phyloP scores from a whole-genome alignment of 2,113 vertebrate genomes.

The Nanorana parkeri region DNA sequence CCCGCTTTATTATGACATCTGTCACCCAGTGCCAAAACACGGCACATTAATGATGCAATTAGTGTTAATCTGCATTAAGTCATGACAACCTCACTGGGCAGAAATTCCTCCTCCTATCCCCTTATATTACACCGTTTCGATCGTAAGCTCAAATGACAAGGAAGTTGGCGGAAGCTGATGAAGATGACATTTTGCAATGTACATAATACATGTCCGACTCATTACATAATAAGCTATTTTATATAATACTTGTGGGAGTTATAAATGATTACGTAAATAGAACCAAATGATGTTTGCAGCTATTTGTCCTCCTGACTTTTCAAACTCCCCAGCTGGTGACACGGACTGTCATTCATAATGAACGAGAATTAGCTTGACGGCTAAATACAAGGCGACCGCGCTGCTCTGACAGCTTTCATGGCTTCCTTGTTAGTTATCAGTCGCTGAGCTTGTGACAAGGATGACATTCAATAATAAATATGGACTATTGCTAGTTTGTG shows the following conservation, averaged over 20 bases:
- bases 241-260: conserved; percentile 1
- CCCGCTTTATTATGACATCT: conserved; percentile 53
- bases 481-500: not conserved
- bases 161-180: not conserved
- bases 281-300: not conserved
- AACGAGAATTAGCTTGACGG: conserved; percentile 7
- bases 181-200: not conserved
- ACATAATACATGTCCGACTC: not conserved
- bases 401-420: not conserved
- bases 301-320: conserved; percentile 29
- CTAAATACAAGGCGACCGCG: conserved; percentile 19
- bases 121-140: conserved; percentile 11
- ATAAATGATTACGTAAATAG: conserved; percentile 18
- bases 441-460: not conserved
- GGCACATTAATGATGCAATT: conserved; percentile 32
- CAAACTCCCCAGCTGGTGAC: conserved; percentile 4
- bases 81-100: conserved; percentile 16
- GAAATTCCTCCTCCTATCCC: conserved; percentile 14
- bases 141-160: conserved; percentile 39
- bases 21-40: conserved; percentile 38
- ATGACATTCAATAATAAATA: conserved; percentile 46
- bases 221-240: conserved; percentile 36
- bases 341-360: conserved; percentile 25
- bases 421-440: conserved; percentile 1
- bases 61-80: conserved; percentile 39